Evolutionary conservation across 2,797 vertebrate species (phyloP).

Genomic region (Martes flavigula): DNA sequence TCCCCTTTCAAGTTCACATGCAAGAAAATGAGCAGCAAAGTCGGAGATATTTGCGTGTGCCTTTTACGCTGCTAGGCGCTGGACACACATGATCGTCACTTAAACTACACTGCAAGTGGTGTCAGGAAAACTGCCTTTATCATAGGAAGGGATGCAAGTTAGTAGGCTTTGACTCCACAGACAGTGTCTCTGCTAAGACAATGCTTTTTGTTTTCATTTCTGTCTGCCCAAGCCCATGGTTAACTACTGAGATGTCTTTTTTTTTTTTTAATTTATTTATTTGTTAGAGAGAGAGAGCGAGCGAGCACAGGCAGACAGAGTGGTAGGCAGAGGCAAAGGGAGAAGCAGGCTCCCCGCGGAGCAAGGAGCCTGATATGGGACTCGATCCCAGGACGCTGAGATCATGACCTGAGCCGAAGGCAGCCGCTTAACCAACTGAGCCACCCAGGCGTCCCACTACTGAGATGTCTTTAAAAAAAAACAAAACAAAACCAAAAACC

Average conservation of each 20-base stretch:
- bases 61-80: not conserved
- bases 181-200: not conserved
- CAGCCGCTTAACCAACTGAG: no score
- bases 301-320: no score
- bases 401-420: no score
- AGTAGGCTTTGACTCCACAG: not conserved
- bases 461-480: not conserved
- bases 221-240: not conserved
- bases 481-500: not conserved
- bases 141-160: not conserved
- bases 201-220: conserved; percentile 28
- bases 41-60: not conserved
- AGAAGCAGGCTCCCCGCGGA: no score
- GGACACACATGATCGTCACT: not conserved
- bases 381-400: no score
- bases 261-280: no score
- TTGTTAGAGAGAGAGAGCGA: no score
- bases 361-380: no score
- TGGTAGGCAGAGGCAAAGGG: no score
- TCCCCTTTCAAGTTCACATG: conserved; percentile 20
- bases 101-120: not conserved
- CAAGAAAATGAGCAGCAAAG: not conserved
- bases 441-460: no score
- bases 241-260: not conserved
- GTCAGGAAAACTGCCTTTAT: not conserved